Percentiles rank a stretch among this genome's conserved stretches.
Evolutionary conservation across 2,888 invertebrate genomes (phyloP).

Genomic region (Dasypogon diadema): DNA sequence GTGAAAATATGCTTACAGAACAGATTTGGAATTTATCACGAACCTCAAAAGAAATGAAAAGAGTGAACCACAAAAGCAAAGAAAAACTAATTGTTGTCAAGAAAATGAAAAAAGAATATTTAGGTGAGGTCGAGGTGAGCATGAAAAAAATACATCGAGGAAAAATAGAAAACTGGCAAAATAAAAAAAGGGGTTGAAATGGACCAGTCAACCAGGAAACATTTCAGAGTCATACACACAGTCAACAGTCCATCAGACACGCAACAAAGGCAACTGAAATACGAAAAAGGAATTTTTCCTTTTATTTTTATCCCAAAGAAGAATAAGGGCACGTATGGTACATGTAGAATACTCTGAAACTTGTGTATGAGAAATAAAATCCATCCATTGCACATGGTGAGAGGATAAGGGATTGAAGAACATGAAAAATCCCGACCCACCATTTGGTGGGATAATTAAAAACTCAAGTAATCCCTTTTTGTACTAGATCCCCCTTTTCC

Average conservation of each 20-base stretch:
- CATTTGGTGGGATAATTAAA: constrained; percentile 50
- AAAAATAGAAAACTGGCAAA: neutral
- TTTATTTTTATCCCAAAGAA: neutral
- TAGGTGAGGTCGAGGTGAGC: neutral
- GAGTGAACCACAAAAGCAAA: too few relatives aligned
- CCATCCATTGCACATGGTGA: neutral
- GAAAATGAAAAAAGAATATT: neutral
- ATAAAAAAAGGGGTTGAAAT: constrained; percentile 19
- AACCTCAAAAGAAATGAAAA: too few relatives aligned
- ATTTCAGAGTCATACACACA: constrained; percentile 1
- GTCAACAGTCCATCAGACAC: constrained; percentile 29
- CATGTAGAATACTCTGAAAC: too few relatives aligned
- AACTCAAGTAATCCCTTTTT: constrained; percentile 43
- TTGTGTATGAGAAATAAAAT: constrained; percentile 1
- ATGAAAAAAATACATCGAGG: neutral
- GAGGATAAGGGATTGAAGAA: neutral
- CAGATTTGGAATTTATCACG: too few relatives aligned
- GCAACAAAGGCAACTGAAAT: constrained; percentile 15
- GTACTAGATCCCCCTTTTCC: neutral
- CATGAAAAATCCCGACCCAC: constrained; percentile 6
- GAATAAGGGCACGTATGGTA: neutral
- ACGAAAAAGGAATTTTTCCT: neutral
- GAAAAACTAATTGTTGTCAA: neutral
- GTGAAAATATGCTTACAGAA: too few relatives aligned
- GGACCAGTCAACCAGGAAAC: constrained; percentile 33